Evolutionary conservation across 2,797 vertebrate species (phyloP).

Genomic region (Chrysocyon brachyurus): DNA sequence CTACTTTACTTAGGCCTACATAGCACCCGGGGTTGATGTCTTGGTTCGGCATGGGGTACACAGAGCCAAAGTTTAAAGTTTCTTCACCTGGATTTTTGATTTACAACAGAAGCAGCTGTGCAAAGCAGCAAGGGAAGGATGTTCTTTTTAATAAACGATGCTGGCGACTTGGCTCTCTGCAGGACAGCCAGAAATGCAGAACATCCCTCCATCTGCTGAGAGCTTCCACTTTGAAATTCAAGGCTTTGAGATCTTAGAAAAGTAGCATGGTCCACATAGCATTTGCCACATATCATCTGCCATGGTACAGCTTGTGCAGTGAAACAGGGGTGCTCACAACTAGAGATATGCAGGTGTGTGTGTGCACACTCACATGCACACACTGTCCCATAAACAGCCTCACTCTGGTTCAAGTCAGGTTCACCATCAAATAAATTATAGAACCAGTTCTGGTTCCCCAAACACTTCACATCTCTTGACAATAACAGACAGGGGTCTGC

Average conservation of each 20-base stretch:
- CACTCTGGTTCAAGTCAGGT: not conserved
- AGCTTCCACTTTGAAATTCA: not conserved
- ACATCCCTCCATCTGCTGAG: too few species aligned
- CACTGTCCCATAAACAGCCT: too few species aligned
- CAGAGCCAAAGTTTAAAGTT: not conserved
- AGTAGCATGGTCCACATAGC: not conserved
- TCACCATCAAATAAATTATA: not conserved
- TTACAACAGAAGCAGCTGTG: not conserved
- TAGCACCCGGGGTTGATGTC: not conserved
- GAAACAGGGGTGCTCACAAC: not conserved
- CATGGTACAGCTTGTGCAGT: accelerated
- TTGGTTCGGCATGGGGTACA: not conserved
- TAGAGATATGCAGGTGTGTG: not conserved
- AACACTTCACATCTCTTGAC: not conserved
- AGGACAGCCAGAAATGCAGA: not conserved
- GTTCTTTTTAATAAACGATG: too few species aligned
- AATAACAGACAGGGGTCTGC: not conserved
- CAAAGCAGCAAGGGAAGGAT: not conserved
- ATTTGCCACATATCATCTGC: accelerated
- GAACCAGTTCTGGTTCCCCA: not conserved
- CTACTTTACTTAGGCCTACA: too few species aligned
- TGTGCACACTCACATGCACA: not conserved
- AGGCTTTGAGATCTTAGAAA: not conserved
- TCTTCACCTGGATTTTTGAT: not conserved
- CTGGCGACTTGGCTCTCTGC: not conserved